Evolutionary conservation across 2,113 vertebrate genomes (phyloP), one percentile per base, ranked within the genome.

Genomic region (Salminus brasiliensis): DNA sequence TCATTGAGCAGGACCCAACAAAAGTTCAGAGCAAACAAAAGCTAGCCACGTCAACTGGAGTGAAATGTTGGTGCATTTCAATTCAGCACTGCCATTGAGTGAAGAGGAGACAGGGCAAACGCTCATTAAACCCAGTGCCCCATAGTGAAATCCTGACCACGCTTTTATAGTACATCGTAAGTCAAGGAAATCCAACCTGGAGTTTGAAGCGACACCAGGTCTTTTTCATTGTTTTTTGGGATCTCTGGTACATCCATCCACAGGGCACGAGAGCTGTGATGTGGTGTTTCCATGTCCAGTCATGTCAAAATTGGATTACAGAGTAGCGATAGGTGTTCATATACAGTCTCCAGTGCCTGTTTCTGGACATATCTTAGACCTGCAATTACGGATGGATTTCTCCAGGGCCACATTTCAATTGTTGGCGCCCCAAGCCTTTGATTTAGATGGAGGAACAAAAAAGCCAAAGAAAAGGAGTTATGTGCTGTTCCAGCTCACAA

Each of bases 51-150:
- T 86, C 73, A 74, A 67, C 72, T 45, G 72, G 57, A 87, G 81
- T 59, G 77, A 88, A 87, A 47, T 59, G n/a, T 72, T 71, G 65
- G 45, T 79, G 66, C 16, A 45, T 76, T 63, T 83, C 25, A 83
- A 79, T 81, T 78, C 76, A 85, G 76, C 43, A 79, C 66, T 15
- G 34, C 49, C 65, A 84, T 87, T 43, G 84, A 76, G 83, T 63
- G 85, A 84, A 87, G 84, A 83, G 82, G 74, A 86, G 84, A 57
- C 34, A 41, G 39, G 39, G 55, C 41, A 69, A 81, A 74, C 59
- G 25, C 84, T 81, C 80, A 81, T 89, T 86, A 84, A 80, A 79
- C 83, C 45, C 73, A 43, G 62, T 57, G 74, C 62, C 45, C 52
- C 59, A 30, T 55, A 74, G 36, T 32, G 41, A 82, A 62, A 21